These are phyloP conservation scores for Petroica traversi DNA, from an alignment of 2,113 vertebrate species.

Conservation along the genomic window DNA sequence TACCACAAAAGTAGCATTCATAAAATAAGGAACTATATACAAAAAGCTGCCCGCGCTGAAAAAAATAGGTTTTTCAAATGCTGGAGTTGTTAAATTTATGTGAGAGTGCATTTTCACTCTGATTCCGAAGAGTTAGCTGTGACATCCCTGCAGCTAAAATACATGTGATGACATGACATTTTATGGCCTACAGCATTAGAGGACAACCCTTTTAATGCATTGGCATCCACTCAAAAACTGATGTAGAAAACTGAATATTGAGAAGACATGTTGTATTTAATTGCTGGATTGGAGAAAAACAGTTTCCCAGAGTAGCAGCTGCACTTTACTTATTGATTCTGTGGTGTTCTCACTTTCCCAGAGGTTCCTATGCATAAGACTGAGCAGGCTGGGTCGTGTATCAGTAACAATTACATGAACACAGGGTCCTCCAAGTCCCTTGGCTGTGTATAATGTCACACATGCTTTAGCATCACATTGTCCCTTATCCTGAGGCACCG, in stretches of 20 bases:
- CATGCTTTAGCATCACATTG: not conserved
- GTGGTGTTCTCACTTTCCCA: not conserved
- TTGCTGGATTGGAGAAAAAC: not conserved
- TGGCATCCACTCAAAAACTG: not conserved
- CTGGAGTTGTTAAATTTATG: constrained; percentile 16
- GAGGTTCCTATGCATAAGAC: not conserved
- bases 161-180: not conserved
- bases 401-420: not conserved
- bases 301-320: not conserved
- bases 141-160: not conserved
- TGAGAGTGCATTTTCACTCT: not conserved
- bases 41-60: not conserved
- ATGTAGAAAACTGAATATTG: not conserved
- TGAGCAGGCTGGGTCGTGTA: rapidly evolving
- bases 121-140: not conserved
- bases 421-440: not conserved
- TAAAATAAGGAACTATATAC: constrained; percentile 67
- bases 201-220: not conserved
- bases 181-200: not conserved
- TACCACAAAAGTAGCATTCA: constrained; percentile 79
- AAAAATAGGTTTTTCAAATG: constrained; percentile 17
- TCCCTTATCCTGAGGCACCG: not conserved
- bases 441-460: rapidly evolving
- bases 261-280: not conserved
- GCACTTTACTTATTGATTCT: not conserved